Conservation (phyloP, 2,888 invertebrate genomes). For the Ormyrus labotus region DNA sequence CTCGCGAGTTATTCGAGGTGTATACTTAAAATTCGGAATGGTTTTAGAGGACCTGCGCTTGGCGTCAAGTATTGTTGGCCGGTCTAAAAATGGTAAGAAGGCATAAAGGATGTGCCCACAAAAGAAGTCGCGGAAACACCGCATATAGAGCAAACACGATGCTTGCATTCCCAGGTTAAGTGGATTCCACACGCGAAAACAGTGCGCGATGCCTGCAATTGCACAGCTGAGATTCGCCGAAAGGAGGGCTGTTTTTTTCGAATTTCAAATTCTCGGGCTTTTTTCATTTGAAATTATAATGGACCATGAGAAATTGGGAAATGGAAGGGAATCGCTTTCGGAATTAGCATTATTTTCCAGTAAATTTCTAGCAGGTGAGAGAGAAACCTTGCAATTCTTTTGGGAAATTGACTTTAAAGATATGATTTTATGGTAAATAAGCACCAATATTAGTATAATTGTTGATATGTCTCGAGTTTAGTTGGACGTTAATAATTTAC, state of each 20-base stretch:
- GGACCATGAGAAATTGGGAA: not conserved
- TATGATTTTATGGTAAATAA: no score
- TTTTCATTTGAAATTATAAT: slow-evolving; percentile 18
- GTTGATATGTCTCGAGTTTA: no score
- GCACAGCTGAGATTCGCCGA: slow-evolving; percentile 5
- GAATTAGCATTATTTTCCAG: no score
- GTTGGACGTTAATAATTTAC: no score
- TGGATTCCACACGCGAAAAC: slow-evolving; percentile 68
- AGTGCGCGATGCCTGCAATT: not conserved
- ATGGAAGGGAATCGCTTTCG: not conserved
- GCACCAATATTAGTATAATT: no score
- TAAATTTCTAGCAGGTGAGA: no score
- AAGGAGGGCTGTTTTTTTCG: no score
- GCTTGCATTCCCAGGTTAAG: slow-evolving; percentile 71
- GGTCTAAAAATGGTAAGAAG: not conserved
- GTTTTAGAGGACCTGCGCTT: not conserved
- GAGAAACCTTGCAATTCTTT: no score
- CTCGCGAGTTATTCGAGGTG: not conserved
- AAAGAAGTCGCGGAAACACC: slow-evolving; percentile 49
- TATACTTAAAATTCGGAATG: slow-evolving; percentile 9
- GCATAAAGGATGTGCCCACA: slow-evolving; percentile 31
- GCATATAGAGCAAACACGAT: slow-evolving; percentile 61
- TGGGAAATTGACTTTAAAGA: no score
- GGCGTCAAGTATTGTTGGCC: not conserved
- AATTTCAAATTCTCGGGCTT: slow-evolving; percentile 16